phyloP scores from a whole-genome alignment of 2,113 vertebrate species.

The Bufo bufo region DNA sequence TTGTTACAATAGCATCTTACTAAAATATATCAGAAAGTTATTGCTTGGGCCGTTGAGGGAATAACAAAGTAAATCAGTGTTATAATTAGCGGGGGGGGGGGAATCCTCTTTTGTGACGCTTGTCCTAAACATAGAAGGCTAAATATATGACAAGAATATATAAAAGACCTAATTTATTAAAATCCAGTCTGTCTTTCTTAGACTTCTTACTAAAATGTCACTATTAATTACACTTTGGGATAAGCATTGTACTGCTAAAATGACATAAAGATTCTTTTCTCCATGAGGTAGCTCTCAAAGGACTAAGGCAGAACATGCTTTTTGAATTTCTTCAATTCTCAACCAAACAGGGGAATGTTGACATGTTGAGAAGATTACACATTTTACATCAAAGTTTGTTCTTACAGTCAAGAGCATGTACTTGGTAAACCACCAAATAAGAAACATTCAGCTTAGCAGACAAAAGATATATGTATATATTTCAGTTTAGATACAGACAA shows the following conservation, averaged over 20 bases:
- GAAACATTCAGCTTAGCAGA: neutral
- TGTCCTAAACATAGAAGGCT: conserved; percentile 26
- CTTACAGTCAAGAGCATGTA: neutral
- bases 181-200: conserved; percentile 17
- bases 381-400: conserved; percentile 17
- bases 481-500: neutral
- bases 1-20: neutral
- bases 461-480: neutral
- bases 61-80: conserved; percentile 19
- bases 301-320: neutral
- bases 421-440: neutral
- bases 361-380: conserved; percentile 4
- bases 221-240: conserved; percentile 30
- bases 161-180: conserved; percentile 32
- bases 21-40: conserved; percentile 4
- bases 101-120: conserved; percentile 36
- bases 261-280: conserved; percentile 34
- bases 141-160: conserved; percentile 45
- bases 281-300: conserved; percentile 7
- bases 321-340: neutral
- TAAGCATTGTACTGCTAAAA: conserved; percentile 10
- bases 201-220: conserved; percentile 40
- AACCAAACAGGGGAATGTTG: neutral
- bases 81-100: conserved; percentile 29
- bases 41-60: neutral